Conservation (phyloP, 2,888 invertebrate species). For the Tiphia femorata region DNA sequence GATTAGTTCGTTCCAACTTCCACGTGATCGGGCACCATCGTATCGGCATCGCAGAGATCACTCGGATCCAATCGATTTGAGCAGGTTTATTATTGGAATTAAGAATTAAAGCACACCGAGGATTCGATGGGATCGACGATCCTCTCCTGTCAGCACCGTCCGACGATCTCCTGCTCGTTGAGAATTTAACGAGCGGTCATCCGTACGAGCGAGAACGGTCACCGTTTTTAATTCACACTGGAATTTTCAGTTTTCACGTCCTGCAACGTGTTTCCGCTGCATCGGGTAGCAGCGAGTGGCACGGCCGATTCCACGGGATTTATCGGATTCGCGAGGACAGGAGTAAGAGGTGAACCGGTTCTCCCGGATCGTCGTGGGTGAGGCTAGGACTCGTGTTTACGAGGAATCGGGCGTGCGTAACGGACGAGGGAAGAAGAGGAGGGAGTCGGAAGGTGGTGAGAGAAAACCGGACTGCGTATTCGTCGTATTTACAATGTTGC, state of each 20-base stretch:
- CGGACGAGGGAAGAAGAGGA: neutral
- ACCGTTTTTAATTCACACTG: no score
- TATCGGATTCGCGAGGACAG: slow-evolving; percentile 39
- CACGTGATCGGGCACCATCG: neutral
- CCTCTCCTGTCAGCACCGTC: no score
- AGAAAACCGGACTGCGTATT: slow-evolving; percentile 26
- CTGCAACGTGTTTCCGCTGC: neutral
- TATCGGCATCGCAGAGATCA: neutral
- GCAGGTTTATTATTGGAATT: no score
- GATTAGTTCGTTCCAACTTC: slow-evolving; percentile 2
- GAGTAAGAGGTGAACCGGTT: slow-evolving; percentile 41
- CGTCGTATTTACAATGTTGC: slow-evolving; percentile 39
- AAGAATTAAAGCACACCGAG: no score
- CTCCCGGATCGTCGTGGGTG: slow-evolving; percentile 19
- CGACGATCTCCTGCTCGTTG: no score
- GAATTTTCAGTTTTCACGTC: neutral
- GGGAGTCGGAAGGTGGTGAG: neutral
- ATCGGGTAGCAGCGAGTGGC: slow-evolving; percentile 2
- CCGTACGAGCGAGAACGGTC: no score
- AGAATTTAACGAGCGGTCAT: no score
- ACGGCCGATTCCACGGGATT: slow-evolving; percentile 39
- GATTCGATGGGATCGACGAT: no score
- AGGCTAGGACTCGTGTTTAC: slow-evolving; percentile 12
- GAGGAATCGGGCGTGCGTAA: slow-evolving; percentile 11
- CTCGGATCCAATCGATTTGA: neutral